These are phyloP conservation scores for Platycnemis pennipes DNA, from an alignment of 2,888 invertebrate species.

Conservation along the genomic window DNA sequence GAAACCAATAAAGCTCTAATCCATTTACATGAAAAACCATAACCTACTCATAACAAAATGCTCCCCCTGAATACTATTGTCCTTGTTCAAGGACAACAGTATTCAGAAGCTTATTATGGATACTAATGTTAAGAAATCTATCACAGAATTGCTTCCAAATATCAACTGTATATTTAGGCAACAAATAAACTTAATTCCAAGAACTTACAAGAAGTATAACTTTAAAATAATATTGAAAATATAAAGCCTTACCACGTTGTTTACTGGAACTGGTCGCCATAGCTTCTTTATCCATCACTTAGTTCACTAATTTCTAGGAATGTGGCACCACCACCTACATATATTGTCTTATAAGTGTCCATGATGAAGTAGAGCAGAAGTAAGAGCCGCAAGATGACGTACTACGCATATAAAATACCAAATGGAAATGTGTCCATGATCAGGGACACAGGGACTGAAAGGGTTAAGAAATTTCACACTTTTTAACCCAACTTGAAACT, in stretches of 20 bases:
- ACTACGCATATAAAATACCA: not conserved
- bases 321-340: not conserved
- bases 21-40: not conserved
- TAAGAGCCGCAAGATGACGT: not conserved
- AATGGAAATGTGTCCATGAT: not conserved
- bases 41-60: not conserved
- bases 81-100: not conserved
- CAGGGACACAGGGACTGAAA: not conserved
- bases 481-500: too few species aligned
- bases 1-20: not conserved
- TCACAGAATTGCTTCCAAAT: not conserved
- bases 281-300: not conserved
- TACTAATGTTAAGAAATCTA: not conserved
- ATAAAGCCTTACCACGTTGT: not conserved
- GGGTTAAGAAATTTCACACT: not conserved
- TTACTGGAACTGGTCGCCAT: not conserved
- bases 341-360: not conserved
- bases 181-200: not conserved
- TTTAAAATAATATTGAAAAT: not conserved
- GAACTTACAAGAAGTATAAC: not conserved
- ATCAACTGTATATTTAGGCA: not conserved
- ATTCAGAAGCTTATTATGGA: not conserved
- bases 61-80: not conserved
- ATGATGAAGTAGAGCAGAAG: not conserved
- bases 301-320: not conserved